Base-by-base conservation (phyloP, 2,888 invertebrate genomes). In the Apamea sordens region DNA sequence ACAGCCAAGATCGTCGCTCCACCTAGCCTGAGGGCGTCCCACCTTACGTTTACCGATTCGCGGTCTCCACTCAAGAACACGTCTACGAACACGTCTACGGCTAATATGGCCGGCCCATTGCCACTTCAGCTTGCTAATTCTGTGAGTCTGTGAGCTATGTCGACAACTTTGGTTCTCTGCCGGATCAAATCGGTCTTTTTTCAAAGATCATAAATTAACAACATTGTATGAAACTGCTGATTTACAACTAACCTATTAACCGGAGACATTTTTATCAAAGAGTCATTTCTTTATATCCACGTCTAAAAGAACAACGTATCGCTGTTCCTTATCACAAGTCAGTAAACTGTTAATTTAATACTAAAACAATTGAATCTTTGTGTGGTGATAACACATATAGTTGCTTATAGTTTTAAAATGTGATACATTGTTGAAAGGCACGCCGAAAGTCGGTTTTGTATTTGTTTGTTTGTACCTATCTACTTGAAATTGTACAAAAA, bases 401-500 rank as follows among this genome's bases (percentile, higher is more conserved):
- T 83, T 67, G 11, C 32, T 74, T 32, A 59, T 63, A 76, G 65
- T 83, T 85, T 76, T 77, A 80, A 86, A 86, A 76, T 76, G 85
- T 88, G 71, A 63, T 84, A 88, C 88, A 83, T 86, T 85, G 88
- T 88, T 85, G 15, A 44, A 63, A 50, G 41, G 24, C 63, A 63
- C 59, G n/a, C 72, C 74, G 69, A 77, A 75, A 24, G 50, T 36
- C 68, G 28, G 32, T 47, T 4, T 44, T 36, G 11, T 41, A 5
- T 24, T 59, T 21, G 24, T 24, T 59, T 21, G 24, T 50, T 24
- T 24, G 18, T 32, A 32, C 32, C 32, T 63, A 32, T 5, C n/a
- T 70, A 69, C 41, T 77, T 59, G 65, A 59, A 50, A 24, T 44
- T 24, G 28, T 64, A 83, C 63, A 59, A 74, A 68, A 28, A n/a